Percentiles rank a stretch among this genome's conserved stretches.
Conservation (phyloP, 2,888 invertebrate species). For the Brenthis daphne region DNA sequence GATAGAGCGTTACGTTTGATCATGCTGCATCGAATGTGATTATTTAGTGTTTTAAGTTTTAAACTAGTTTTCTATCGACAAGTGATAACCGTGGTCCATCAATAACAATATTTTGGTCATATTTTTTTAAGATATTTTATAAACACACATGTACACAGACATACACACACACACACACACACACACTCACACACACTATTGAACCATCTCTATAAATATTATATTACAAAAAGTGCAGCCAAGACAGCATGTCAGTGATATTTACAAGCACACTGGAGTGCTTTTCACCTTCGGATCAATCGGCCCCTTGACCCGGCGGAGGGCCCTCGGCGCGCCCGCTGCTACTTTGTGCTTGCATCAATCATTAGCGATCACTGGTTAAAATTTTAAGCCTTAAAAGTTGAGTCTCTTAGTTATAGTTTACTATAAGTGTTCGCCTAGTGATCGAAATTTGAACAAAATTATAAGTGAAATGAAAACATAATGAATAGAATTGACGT, state of each 20-base stretch:
- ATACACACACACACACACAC: too few relatives aligned
- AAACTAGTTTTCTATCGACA: too few relatives aligned
- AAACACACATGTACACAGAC: too few relatives aligned
- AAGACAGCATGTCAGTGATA: neutral
- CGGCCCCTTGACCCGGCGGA: neutral
- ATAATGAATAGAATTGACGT: too few relatives aligned
- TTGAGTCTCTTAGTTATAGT: too few relatives aligned
- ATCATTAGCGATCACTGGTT: neutral
- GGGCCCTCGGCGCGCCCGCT: neutral
- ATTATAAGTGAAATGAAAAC: too few relatives aligned
- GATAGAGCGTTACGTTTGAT: conserved; percentile 16
- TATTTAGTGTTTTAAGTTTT: neutral
- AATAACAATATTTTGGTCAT: too few relatives aligned
- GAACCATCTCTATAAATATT: neutral
- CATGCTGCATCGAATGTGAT: neutral
- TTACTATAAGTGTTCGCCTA: too few relatives aligned
- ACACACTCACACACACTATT: too few relatives aligned
- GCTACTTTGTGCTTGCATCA: conserved; percentile 1
- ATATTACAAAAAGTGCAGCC: neutral
- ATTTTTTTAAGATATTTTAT: too few relatives aligned
- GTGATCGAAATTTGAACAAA: too few relatives aligned
- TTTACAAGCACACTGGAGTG: conserved; percentile 5
- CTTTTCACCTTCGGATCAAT: conserved; percentile 13
- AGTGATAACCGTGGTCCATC: too few relatives aligned
- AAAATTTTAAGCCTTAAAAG: neutral